Percentiles rank a stretch among this genome's conserved stretches.
These are phyloP conservation scores for Saimiri boliviensis DNA, from an alignment of 2,113 vertebrate genomes.

Conservation along the genomic window DNA sequence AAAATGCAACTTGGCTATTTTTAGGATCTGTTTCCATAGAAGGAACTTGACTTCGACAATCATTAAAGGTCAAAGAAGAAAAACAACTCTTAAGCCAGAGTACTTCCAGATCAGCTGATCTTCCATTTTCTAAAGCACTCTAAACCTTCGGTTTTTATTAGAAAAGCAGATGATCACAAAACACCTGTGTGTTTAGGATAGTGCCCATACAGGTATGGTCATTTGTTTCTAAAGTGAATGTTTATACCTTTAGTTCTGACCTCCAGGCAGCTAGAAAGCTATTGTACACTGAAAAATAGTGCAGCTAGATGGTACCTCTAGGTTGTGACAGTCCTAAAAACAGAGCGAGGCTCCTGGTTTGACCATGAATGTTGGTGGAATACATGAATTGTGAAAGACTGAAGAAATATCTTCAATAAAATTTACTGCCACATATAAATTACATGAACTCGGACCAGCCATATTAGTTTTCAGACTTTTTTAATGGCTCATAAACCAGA, in stretches of 20 bases:
- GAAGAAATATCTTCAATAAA: neutral
- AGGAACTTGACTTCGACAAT: constrained; percentile 11
- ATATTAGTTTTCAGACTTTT: neutral
- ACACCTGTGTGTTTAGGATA: neutral
- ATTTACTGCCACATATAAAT: constrained; percentile 6
- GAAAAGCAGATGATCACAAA: constrained; percentile 7
- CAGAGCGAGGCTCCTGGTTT: neutral
- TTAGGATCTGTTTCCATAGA: neutral
- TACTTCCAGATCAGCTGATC: neutral
- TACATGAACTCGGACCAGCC: neutral
- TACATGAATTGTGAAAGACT: neutral
- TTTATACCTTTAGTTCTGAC: neutral
- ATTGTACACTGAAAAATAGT: neutral
- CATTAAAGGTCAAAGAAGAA: neutral
- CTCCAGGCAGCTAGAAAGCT: neutral
- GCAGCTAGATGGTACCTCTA: neutral
- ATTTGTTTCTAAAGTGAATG: constrained; percentile 25
- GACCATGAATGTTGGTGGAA: neutral
- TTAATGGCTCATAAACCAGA: constrained; percentile 11
- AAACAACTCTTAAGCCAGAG: neutral
- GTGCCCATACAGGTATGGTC: neutral
- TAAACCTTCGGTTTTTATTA: neutral
- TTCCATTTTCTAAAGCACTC: neutral
- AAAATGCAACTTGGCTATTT: neutral
- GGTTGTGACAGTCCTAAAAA: neutral